These are phyloP conservation scores for Microtus ochrogaster DNA, from an alignment of 2,113 vertebrate genomes.

Conservation along the genomic window DNA sequence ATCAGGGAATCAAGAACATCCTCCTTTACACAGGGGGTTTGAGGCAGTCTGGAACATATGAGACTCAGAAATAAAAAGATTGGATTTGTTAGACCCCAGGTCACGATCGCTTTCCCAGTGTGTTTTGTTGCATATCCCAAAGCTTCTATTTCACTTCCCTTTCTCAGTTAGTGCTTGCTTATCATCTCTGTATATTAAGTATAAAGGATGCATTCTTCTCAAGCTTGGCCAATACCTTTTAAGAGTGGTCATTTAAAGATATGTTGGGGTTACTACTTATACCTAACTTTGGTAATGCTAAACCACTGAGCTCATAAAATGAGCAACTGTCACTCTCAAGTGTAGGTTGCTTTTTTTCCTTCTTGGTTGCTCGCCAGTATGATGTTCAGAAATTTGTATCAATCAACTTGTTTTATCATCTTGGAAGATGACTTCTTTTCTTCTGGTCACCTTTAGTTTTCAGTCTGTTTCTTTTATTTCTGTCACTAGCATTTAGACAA, in stretches of 20 bases:
- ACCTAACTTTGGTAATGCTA: background rate
- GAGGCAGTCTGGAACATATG: background rate
- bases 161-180: background rate
- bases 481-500: slow-evolving; percentile 53
- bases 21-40: too few species aligned
- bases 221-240: slow-evolving; percentile 4
- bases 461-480: slow-evolving; percentile 67
- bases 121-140: background rate
- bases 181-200: background rate
- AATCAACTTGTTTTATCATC: slow-evolving; percentile 68
- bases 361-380: background rate
- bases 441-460: slow-evolving; percentile 71
- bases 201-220: slow-evolving; percentile 8
- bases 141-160: background rate
- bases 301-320: slow-evolving; percentile 38
- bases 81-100: background rate
- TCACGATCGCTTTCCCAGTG: background rate
- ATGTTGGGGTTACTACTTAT: slow-evolving; percentile 9
- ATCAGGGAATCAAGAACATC: background rate
- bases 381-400: slow-evolving; percentile 67
- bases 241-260: background rate
- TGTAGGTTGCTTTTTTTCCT: background rate
- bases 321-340: background rate
- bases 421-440: slow-evolving; percentile 59
- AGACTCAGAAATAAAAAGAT: background rate